Conservation (phyloP, 2,888 invertebrate species). For the Apamea monoglypha region DNA sequence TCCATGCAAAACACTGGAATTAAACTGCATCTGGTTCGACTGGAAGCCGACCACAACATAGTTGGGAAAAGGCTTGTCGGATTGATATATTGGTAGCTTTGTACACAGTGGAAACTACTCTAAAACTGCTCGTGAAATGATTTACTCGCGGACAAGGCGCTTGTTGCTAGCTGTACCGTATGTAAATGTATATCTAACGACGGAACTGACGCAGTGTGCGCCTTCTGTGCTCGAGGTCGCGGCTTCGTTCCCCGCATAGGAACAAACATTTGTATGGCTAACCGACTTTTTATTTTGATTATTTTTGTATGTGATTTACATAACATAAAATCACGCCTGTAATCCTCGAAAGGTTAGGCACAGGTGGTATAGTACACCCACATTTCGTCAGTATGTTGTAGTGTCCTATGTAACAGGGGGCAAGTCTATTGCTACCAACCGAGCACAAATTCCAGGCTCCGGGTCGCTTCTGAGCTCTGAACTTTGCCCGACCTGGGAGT, state of each 20-base stretch:
- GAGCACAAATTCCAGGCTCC: too few relatives aligned
- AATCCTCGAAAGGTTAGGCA: not conserved
- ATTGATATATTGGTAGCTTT: too few relatives aligned
- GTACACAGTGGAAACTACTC: too few relatives aligned
- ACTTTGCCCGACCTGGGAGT: too few relatives aligned
- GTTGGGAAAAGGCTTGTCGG: too few relatives aligned
- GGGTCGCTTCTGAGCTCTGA: too few relatives aligned
- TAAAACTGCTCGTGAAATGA: not conserved
- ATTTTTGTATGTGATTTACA: not conserved
- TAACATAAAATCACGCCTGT: not conserved
- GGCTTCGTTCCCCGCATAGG: not conserved
- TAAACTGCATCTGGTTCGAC: too few relatives aligned
- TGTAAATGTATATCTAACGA: slow-evolving; percentile 12
- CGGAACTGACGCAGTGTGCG: slow-evolving; percentile 22
- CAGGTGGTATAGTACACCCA: not conserved
- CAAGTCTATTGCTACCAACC: too few relatives aligned
- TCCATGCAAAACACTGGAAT: too few relatives aligned
- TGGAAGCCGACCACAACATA: too few relatives aligned
- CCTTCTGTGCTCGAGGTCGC: slow-evolving; percentile 27
- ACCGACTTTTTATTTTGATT: not conserved
- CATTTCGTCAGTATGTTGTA: not conserved
- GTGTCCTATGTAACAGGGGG: not conserved
- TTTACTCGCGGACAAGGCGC: not conserved
- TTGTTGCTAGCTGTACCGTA: not conserved
- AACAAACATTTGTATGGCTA: slow-evolving; percentile 15